Evolutionary conservation across 2,113 vertebrate genomes (phyloP).

Genomic region (Pica pica): DNA sequence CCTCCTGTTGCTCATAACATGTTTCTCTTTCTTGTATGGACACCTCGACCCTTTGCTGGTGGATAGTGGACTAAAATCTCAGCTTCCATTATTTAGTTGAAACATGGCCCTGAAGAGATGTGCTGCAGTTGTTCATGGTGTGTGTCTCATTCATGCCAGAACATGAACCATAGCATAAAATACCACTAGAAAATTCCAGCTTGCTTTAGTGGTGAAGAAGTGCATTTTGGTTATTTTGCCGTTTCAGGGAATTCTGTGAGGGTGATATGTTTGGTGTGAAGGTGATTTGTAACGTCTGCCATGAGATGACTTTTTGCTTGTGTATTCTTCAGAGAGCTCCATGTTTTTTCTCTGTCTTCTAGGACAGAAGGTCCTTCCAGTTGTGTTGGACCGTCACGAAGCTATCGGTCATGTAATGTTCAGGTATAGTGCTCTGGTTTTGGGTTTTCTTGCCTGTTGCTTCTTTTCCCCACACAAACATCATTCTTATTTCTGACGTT

Average conservation of each 20-base stretch:
- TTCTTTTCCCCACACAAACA: neutral
- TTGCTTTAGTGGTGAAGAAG: neutral
- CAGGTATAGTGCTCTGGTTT: conserved; percentile 74
- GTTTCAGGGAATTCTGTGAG: neutral
- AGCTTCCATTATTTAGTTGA: neutral
- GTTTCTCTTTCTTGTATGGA: neutral
- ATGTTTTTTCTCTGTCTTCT: neutral
- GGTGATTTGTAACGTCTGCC: neutral
- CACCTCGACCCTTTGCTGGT: neutral
- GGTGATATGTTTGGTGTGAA: neutral
- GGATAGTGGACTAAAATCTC: neutral
- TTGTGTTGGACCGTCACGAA: conserved; percentile 85
- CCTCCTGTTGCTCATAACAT: neutral
- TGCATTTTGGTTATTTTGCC: neutral
- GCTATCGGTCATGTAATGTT: conserved; percentile 82
- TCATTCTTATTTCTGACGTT: neutral
- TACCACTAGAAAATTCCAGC: neutral
- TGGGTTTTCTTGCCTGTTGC: neutral
- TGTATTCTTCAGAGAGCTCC: neutral
- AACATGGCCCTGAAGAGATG: neutral
- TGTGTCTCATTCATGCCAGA: neutral
- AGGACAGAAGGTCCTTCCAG: conserved; percentile 84
- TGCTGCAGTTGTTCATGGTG: neutral
- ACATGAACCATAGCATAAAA: neutral
- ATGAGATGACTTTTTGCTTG: neutral